These are phyloP conservation scores for Neogobius melanostomus DNA, from an alignment of 2,113 vertebrate genomes.

Conservation along the genomic window DNA sequence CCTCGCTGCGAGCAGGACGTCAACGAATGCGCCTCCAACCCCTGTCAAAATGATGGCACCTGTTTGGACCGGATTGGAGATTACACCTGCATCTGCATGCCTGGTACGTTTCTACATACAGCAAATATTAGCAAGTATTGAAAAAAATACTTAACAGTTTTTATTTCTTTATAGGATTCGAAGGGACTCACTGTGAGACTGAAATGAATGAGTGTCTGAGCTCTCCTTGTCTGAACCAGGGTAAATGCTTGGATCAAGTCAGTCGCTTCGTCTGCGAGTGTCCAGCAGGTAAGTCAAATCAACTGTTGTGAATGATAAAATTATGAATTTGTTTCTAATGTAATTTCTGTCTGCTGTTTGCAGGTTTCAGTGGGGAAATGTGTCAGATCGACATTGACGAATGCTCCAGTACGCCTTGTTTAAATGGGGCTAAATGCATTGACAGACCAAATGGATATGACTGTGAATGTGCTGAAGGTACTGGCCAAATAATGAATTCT, in stretches of 20 bases:
- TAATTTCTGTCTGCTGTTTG: constrained; percentile 1
- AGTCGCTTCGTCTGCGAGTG: constrained; percentile 85
- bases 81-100: constrained; percentile 89
- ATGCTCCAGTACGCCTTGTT: constrained; percentile 92
- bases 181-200: constrained; percentile 82
- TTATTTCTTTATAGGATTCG: constrained; percentile 75
- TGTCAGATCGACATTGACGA: constrained; percentile 95
- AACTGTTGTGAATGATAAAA: not conserved
- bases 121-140: too few species aligned
- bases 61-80: constrained; percentile 88
- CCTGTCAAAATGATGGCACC: constrained; percentile 87
- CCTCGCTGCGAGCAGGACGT: constrained; percentile 87
- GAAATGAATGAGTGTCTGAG: constrained; percentile 85
- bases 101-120: constrained; percentile 65
- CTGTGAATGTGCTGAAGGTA: constrained; percentile 94
- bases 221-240: constrained; percentile 86
- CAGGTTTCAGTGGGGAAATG: constrained; percentile 90
- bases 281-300: constrained; percentile 79
- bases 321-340: not conserved
- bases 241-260: constrained; percentile 84
- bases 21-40: constrained; percentile 84
- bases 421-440: constrained; percentile 92
- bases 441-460: constrained; percentile 93
- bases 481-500: not conserved
- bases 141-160: not conserved